Evolutionary conservation across 2,797 vertebrate genomes (phyloP).

Genomic region (Leontopithecus rosalia): DNA sequence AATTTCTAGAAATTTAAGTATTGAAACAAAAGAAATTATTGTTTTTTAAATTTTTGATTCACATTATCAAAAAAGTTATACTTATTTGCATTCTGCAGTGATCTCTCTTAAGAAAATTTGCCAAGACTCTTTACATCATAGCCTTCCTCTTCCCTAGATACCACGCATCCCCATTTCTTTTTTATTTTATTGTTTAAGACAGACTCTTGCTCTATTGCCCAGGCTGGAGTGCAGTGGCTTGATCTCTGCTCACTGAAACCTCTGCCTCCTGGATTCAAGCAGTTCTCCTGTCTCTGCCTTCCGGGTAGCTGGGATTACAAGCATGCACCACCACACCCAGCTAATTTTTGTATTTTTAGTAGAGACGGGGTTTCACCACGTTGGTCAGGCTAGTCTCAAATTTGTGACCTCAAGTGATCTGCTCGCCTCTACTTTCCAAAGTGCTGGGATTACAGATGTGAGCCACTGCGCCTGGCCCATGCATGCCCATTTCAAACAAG

Average conservation of each 20-base stretch:
- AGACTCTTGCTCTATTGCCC: neutral
- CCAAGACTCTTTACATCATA: constrained; percentile 9
- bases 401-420: neutral
- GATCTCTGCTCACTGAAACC: neutral
- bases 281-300: neutral
- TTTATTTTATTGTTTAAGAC: neutral
- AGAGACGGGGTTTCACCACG: neutral
- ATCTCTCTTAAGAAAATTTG: constrained; percentile 55
- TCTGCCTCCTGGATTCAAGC: neutral
- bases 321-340: neutral
- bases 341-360: neutral
- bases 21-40: neutral
- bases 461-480: neutral
- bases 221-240: neutral
- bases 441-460: neutral
- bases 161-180: neutral
- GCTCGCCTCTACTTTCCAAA: neutral
- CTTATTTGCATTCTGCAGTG: neutral
- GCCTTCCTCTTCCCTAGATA: neutral
- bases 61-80: neutral
- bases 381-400: neutral
- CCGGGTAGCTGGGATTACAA: neutral
- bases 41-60: neutral
- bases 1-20: neutral
- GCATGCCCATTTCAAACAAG: neutral